Conservation (phyloP, 2,888 invertebrate genomes). For the Pharmacophagus antenor region DNA sequence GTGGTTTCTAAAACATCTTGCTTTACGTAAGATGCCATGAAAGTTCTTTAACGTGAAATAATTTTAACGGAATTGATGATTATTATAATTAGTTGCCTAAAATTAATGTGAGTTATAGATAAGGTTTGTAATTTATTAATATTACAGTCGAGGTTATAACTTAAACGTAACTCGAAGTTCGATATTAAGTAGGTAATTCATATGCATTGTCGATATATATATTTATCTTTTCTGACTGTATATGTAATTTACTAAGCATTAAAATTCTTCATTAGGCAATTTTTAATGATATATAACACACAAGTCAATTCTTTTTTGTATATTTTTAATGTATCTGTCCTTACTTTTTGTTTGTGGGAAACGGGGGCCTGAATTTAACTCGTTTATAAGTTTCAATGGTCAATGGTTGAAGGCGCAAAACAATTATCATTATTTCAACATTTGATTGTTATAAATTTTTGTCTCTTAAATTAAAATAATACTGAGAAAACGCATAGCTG, state of each 20-base stretch:
- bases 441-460: conserved; percentile 13
- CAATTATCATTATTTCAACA: conserved; percentile 8
- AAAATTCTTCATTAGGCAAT: conserved; percentile 23
- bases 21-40: conserved; percentile 16
- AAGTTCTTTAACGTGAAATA: conserved; percentile 10
- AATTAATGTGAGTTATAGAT: conserved; percentile 26
- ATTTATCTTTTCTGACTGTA: conserved; percentile 34
- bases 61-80: conserved; percentile 18
- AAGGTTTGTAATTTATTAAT: conserved; percentile 38
- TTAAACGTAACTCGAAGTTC: conserved; percentile 35
- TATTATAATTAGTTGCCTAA: conserved; percentile 27
- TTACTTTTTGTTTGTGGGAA: conserved; percentile 5
- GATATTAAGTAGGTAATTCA: conserved; percentile 48
- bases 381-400: not conserved
- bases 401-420: conserved; percentile 11
- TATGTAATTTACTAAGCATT: conserved; percentile 25
- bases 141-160: conserved; percentile 44
- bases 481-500: conserved; percentile 6
- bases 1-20: not conserved
- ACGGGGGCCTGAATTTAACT: not conserved
- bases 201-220: conserved; percentile 51
- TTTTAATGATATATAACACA: conserved; percentile 15
- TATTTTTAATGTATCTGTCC: conserved; percentile 11
- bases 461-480: conserved; percentile 6
- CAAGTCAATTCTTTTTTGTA: no score